Conservation (phyloP, 2,888 invertebrate genomes). For the Caenorhabditis wallacei region DNA sequence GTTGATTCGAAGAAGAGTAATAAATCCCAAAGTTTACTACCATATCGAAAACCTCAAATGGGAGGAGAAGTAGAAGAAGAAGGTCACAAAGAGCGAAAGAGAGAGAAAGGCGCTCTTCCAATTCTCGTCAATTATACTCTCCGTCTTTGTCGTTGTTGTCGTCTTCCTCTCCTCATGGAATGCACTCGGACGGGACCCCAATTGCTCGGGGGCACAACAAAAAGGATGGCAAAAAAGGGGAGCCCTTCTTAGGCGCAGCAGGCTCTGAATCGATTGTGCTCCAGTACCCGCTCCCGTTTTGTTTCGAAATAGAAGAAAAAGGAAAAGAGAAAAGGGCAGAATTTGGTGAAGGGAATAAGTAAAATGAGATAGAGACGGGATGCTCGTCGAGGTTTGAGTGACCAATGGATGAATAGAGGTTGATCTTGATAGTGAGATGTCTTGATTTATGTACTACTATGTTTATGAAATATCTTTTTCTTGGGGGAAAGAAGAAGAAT, state of each 20-base stretch:
- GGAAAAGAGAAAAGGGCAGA: constrained; percentile 34
- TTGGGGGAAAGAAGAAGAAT: background rate
- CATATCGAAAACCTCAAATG: constrained; percentile 16
- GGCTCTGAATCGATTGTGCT: constrained; percentile 48
- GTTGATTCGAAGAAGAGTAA: background rate
- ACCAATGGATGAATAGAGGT: background rate
- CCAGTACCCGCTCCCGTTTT: constrained; percentile 20
- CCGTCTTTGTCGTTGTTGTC: constrained; percentile 32
- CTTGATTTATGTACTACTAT: constrained; percentile 1
- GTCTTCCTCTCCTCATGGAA: constrained; percentile 32
- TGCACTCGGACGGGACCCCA: constrained; percentile 49
- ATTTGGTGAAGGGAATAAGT: constrained; percentile 13
- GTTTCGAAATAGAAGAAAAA: constrained; percentile 25
- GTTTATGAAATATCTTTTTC: background rate
- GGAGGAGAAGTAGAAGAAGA: constrained; percentile 9
- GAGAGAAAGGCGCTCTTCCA: constrained; percentile 24
- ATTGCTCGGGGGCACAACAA: constrained; percentile 49
- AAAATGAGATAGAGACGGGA: background rate
- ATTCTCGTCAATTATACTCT: constrained; percentile 61
- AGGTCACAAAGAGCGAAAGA: constrained; percentile 18
- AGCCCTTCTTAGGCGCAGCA: constrained; percentile 12
- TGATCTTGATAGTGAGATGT: constrained; percentile 26
- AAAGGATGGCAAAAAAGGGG: constrained; percentile 29
- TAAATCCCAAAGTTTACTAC: constrained; percentile 35
- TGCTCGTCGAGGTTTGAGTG: background rate